A percentile compares a stretch with the other conserved stretches of the same genome.
phyloP scores from a whole-genome alignment of 2,113 vertebrate genomes.

The Chroicocephalus ridibundus region DNA sequence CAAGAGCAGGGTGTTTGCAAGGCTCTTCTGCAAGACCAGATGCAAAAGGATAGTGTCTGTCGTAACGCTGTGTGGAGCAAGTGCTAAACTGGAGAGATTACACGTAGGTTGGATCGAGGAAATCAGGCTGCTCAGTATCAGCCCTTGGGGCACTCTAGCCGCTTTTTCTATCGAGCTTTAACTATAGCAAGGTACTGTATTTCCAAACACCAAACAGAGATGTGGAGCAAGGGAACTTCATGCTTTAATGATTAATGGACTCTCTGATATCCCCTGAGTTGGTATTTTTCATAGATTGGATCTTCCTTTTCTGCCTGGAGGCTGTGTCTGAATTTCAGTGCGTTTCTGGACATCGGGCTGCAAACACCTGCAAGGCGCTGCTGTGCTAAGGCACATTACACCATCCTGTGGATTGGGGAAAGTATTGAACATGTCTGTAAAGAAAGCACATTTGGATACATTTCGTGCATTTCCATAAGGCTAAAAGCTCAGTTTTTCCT shows the following conservation, averaged over 20 bases:
- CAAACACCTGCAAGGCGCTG: background rate
- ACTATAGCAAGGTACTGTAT: background rate
- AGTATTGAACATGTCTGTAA: conserved; percentile 12
- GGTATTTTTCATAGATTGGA: conserved; percentile 4
- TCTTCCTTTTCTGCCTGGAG: conserved; percentile 33
- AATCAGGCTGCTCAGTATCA: background rate
- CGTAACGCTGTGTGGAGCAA: background rate
- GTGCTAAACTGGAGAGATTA: background rate
- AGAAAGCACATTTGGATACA: background rate
- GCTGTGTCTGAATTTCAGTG: conserved; percentile 50
- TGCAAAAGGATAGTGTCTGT: background rate
- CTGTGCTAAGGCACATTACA: background rate
- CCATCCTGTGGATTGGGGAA: background rate
- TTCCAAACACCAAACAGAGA: background rate
- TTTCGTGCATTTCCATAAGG: background rate
- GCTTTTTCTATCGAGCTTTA: background rate
- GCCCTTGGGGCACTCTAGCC: background rate
- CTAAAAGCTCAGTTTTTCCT: background rate
- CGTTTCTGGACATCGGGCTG: background rate
- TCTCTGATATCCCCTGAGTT: conserved; percentile 20
- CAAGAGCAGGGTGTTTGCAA: background rate
- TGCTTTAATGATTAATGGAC: conserved; percentile 8
- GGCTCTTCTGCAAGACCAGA: background rate
- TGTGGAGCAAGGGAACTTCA: background rate
- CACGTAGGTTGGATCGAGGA: background rate